Evolutionary conservation across 2,888 invertebrate genomes (phyloP), one percentile per base, ranked within the genome.

Genomic region (Megaustenia siamemsis): DNA sequence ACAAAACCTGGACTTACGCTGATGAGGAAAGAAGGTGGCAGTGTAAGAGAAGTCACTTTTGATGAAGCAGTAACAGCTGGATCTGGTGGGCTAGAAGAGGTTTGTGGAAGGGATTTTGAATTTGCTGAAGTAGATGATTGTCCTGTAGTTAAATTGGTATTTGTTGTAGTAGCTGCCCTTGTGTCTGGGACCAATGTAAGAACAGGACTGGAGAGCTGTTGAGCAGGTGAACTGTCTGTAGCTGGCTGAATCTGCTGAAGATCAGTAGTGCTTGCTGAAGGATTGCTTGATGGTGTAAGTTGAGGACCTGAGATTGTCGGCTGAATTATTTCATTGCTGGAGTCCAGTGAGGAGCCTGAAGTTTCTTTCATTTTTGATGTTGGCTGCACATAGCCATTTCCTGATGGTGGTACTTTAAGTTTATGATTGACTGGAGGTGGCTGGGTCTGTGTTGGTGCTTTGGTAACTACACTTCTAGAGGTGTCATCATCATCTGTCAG

Each of bases 401-500:
- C 56, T 73, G 82, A 43, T 73, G 71, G 18, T 53, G 56, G 15
- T 77, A 43, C 3, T 35, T 38, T 18, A 24, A 28, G 4, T 78
- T 66, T 66, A n/a, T 78, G 63, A 40, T 43, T 38, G 4, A 21
- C 28, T 18, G 32, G 66, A 10, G 63, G 71, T 21, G 43, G 35
- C 3, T 40, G n/a, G 18, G 49, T 35, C 3, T 49, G 38, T 35
- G 15, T 53, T 49, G 80, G 53, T 53, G 38, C n/a, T 32, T 80
- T 40, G 2, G n/a, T 28, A 69, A 49, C 49, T 32, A 45, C 32
- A 68, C 81, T 86, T 21, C 53, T 49, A 60, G 80, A 56, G 43
- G 43, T 79, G 15, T 66, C 82, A 32, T 91, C 91, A 66, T 92
- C 91, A 84, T 92, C 92, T 1, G 92, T 92, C 69, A 92, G 86